Percentiles rank a stretch among this genome's conserved stretches.
These are phyloP conservation scores for Campaea margaritaria DNA, from an alignment of 2,888 invertebrate genomes.

Conservation along the genomic window DNA sequence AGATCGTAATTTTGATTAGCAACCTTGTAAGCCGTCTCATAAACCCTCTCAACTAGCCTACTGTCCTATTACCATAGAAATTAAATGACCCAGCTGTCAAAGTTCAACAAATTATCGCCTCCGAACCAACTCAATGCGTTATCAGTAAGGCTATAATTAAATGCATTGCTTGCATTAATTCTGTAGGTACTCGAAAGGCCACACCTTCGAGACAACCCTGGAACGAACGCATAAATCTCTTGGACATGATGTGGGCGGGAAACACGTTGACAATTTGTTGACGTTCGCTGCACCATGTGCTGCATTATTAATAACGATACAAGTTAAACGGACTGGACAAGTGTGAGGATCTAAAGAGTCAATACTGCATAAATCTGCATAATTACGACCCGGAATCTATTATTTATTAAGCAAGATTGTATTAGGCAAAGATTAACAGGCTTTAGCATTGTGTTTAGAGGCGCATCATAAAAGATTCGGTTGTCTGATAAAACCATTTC, in stretches of 20 bases:
- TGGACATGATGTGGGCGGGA: constrained; percentile 78
- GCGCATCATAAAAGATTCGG: too few species aligned
- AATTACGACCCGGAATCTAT: too few species aligned
- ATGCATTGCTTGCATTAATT: constrained; percentile 13
- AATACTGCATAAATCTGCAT: too few species aligned
- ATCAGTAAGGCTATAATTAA: constrained; percentile 15
- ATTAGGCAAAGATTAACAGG: too few species aligned
- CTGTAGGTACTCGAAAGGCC: constrained; percentile 7
- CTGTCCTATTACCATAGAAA: not conserved
- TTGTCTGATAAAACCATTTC: too few species aligned
- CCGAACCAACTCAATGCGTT: constrained; percentile 8
- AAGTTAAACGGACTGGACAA: constrained; percentile 15
- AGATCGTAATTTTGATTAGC: not conserved
- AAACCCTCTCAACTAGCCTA: not conserved
- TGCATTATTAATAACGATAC: constrained; percentile 39
- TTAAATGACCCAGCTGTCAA: constrained; percentile 12
- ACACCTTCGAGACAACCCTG: constrained; percentile 36
- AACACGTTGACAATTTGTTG: constrained; percentile 80
- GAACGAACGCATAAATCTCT: constrained; percentile 74
- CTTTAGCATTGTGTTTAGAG: too few species aligned
- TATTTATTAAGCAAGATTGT: too few species aligned
- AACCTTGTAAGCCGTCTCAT: not conserved
- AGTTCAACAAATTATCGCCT: constrained; percentile 24
- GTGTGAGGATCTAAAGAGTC: constrained; percentile 1
- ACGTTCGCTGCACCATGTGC: constrained; percentile 45